Conservation (phyloP, 2,113 vertebrate genomes). For the Lycocorax pyrrhopterus region DNA sequence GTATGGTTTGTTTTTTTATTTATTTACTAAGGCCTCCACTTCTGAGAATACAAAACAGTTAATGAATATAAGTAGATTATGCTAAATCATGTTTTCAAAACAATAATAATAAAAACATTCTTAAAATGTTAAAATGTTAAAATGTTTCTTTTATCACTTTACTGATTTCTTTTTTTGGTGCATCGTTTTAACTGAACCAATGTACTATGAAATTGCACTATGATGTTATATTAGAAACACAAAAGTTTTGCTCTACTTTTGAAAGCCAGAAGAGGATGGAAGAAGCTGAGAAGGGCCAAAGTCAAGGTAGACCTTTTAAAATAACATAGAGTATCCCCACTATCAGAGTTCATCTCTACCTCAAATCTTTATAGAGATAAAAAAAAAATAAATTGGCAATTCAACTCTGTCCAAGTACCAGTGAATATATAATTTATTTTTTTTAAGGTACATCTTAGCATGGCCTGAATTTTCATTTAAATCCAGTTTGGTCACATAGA, state of each 20-base stretch:
- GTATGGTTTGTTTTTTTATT: background rate
- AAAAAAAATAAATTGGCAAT: background rate
- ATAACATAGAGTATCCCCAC: background rate
- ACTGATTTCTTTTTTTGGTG: background rate
- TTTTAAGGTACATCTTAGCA: background rate
- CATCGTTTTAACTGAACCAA: background rate
- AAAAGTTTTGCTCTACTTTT: background rate
- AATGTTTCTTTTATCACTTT: background rate
- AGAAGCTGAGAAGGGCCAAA: background rate
- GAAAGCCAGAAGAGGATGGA: background rate
- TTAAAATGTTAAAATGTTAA: background rate
- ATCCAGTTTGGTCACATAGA: background rate
- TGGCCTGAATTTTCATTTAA: background rate
- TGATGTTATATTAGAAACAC: background rate
- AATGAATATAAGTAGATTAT: background rate
- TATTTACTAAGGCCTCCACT: background rate
- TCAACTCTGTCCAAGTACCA: background rate
- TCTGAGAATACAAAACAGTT: background rate
- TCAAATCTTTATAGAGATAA: background rate
- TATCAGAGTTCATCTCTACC: background rate
- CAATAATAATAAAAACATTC: background rate
- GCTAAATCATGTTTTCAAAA: background rate
- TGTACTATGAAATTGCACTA: background rate
- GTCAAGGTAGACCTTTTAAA: background rate
- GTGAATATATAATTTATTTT: background rate